Evolutionary conservation across 2,113 vertebrate genomes (phyloP).

Genomic region (Cinclus mexicanus): DNA sequence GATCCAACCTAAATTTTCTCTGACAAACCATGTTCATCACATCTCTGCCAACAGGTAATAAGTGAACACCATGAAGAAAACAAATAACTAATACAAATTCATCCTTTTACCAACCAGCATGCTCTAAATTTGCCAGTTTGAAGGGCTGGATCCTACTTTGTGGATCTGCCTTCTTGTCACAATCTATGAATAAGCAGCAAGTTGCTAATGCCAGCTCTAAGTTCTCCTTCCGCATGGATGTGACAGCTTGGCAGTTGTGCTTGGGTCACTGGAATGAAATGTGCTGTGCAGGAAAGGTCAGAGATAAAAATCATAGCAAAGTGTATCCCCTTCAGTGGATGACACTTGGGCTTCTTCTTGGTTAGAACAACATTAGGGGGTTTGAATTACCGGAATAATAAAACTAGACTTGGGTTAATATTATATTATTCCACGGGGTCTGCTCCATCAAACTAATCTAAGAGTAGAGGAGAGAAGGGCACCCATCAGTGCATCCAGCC

Average conservation of each 20-base stretch:
- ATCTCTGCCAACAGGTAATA: neutral
- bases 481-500: neutral
- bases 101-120: neutral
- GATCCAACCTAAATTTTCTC: neutral
- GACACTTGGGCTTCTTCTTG: neutral
- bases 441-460: neutral
- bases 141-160: neutral
- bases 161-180: neutral
- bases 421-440: neutral
- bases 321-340: neutral
- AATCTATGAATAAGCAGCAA: neutral
- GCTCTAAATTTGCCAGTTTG: neutral
- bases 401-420: neutral
- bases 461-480: neutral
- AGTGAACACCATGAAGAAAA: neutral
- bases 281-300: neutral
- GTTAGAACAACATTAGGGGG: neutral
- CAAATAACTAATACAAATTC: neutral
- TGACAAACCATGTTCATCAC: neutral
- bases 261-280: neutral
- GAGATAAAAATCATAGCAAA: neutral
- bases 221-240: neutral
- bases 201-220: neutral
- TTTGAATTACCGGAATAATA: neutral
- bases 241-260: neutral